Evolutionary conservation across 2,113 vertebrate species (phyloP).

Genomic region (Bubo scandiacus): DNA sequence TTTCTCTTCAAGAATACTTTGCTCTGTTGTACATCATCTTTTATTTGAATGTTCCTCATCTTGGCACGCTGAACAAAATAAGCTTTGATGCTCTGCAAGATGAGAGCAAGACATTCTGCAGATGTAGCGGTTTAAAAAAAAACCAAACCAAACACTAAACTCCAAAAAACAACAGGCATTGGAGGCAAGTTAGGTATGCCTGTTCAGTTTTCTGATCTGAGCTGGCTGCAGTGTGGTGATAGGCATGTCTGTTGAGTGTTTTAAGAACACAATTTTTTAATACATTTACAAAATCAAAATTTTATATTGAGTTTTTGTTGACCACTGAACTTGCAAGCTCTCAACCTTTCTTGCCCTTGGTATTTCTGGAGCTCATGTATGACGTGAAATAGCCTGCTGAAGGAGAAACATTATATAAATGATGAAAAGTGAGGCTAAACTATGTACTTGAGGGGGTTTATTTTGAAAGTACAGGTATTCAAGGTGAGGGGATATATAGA

Average conservation of each 20-base stretch:
- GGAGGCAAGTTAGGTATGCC: background rate
- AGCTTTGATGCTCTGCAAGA: constrained; percentile 25
- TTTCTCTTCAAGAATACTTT: background rate
- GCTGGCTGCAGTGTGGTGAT: background rate
- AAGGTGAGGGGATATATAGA: background rate
- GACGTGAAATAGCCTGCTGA: background rate
- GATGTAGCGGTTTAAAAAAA: background rate
- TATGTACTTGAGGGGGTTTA: rapidly evolving
- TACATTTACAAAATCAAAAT: background rate
- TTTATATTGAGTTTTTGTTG: background rate
- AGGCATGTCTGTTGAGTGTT: background rate
- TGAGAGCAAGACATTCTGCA: constrained; percentile 22
- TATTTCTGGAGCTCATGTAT: background rate
- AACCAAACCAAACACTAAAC: background rate
- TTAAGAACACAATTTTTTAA: background rate
- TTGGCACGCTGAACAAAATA: background rate
- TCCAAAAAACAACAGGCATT: background rate
- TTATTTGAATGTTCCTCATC: background rate
- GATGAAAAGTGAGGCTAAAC: background rate
- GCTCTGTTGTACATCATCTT: constrained; percentile 47
- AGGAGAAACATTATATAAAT: background rate
- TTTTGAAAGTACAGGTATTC: background rate
- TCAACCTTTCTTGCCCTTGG: background rate
- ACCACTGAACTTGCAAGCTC: background rate
- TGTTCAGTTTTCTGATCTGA: background rate